Evolutionary conservation across 2,888 invertebrate genomes (phyloP), one percentile per base, ranked within the genome.

Genomic region (Chrysina gloriosa): DNA sequence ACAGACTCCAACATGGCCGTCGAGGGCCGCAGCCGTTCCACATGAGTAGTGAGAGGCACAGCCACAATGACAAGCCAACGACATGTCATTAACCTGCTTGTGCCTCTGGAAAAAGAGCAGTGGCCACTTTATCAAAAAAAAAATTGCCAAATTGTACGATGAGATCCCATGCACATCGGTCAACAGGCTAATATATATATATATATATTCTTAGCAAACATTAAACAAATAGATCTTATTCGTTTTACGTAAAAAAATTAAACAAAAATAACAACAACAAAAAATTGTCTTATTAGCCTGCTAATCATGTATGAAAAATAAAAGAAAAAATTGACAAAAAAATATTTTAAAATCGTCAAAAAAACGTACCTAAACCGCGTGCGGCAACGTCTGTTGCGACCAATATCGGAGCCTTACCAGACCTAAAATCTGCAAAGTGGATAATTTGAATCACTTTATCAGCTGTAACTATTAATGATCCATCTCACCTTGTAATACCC

Each of bases 301-400:
- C 76, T 75, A 78, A 76, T 76, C 75, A 77, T 66, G 70, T 71
- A 63, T 58, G 63, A 70, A 70, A 68, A 47, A 54, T 31, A 52
- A 61, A 69, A 42, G 34, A 52, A 21, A 69, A 66, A 47, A 71
- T 42, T 36, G 7, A 63, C 63, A 34, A 65, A 69, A 64, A 39
- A 11, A 9, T 6, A 45, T 19, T 45, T 45, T 4, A 7, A 9
- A 45, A 19, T 16, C 21, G 16, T 45, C 21, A n/a, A n/a, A n/a
- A n/a, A 14, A 65, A 89, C 92, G 84, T 88, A 96, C 96, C 96
- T 86, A 96, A 87, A 78, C 96, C 96, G 81, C 96, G 87, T 58
- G 96, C 96, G 68, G 97, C 97, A 73, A 97, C 97, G 84, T 97
- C 97, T 42, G 97, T 97, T 73, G 97, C 97, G 72, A 97, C 93